Conservation (phyloP, 2,113 vertebrate species). For the Irena cyanogastra region DNA sequence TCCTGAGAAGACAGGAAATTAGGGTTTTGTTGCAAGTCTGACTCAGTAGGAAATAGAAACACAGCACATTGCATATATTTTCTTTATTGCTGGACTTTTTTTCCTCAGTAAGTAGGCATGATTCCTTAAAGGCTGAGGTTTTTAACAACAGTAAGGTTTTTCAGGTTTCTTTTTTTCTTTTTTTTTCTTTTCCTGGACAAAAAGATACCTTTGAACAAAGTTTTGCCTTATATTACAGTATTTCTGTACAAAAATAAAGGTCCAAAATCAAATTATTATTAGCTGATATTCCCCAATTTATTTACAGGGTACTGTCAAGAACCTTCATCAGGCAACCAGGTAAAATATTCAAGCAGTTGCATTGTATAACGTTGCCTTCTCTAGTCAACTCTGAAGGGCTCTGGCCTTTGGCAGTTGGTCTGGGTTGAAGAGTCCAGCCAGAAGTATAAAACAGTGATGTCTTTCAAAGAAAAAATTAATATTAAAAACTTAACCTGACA, state of each 20-base stretch:
- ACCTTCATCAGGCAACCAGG: constrained; percentile 24
- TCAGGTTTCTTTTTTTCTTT: neutral
- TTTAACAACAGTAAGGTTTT: constrained; percentile 31
- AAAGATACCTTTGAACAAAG: constrained; percentile 33
- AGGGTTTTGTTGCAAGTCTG: neutral
- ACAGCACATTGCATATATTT: neutral
- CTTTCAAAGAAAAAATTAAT: constrained; percentile 47
- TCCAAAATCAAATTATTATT: constrained; percentile 41
- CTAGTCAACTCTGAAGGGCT: neutral
- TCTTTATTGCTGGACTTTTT: constrained; percentile 69
- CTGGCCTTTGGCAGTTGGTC: neutral
- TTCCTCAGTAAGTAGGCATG: constrained; percentile 16
- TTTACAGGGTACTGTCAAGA: constrained; percentile 62
- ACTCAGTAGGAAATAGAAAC: neutral
- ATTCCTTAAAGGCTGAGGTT: constrained; percentile 37
- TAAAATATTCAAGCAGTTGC: constrained; percentile 27
- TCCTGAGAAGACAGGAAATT: neutral
- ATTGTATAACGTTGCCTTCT: neutral
- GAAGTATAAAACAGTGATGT: neutral
- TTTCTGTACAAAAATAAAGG: constrained; percentile 77
- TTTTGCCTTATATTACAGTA: constrained; percentile 67
- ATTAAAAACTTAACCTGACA: constrained; percentile 51
- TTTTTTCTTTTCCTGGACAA: constrained; percentile 4
- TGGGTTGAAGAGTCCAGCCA: neutral
- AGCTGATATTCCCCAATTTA: constrained; percentile 43